Evolutionary conservation across 2,888 invertebrate genomes (phyloP), one percentile per base, ranked within the genome.

Genomic region (Piscicola geometra): DNA sequence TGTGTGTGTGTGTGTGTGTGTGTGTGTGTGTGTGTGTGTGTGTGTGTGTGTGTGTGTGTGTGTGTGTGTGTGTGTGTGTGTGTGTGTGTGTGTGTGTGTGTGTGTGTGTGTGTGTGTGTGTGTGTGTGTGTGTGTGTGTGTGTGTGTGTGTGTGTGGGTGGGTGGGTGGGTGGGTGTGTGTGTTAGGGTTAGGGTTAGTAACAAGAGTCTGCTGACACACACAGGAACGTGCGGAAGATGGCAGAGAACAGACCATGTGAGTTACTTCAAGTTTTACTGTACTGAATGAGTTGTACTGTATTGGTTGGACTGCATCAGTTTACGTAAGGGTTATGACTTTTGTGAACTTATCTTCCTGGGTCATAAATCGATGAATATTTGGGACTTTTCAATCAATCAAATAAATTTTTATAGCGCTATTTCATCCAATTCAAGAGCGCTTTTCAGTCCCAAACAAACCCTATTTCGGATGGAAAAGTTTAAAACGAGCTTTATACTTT

Each of bases 201-300:
- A 15, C 9, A 15, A 47, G n/a, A 25, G 3, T 56, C 25, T 56
- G 60, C 5, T 25, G 5, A 5, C 3, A 56, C 21, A 41, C 33
- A 64, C 64, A 73, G 73, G 36, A 73, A 73, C 73, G 9, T 73
- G 35, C 56, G 52, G 52, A 30, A 64, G 56, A 73, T 73, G n/a
- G 50, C 73, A n/a, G 52, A 73, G 64, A 35, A 60, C 12, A 73
- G 73, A 28, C 73, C 73, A 25, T 73, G 73, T 73, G 32, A 73
- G 73, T 64, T 25, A 50, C 15, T 41, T 41, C n/a, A n/a, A n/a
- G n/a, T n/a, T n/a, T n/a, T n/a, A n/a, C n/a, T n/a, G n/a, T n/a
- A n/a, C n/a, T n/a, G n/a, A n/a, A n/a, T n/a, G n/a, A n/a, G n/a
- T n/a, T n/a, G n/a, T n/a, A n/a, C n/a, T n/a, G n/a, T n/a, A n/a